Evolutionary conservation across 2,888 invertebrate genomes (phyloP), one percentile per base, ranked within the genome.

Genomic region (Panopea generosa): DNA sequence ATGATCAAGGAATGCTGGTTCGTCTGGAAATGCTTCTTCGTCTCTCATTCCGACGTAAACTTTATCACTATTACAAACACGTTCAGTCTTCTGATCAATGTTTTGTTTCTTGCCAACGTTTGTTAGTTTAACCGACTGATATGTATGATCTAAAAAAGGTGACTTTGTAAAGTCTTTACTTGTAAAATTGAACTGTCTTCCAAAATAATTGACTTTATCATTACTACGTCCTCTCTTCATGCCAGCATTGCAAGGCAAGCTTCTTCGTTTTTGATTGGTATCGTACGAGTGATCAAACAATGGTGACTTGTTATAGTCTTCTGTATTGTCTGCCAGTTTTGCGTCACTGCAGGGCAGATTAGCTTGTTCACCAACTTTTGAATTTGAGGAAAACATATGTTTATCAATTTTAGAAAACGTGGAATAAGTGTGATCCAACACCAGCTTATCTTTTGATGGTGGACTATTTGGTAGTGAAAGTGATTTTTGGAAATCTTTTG

Each of bases 91-190:
- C 16, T n/a, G 6, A 18, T 16, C 45, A 16, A 45, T 45, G 16
- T 18, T 45, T 20, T 45, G 45, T 45, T n/a, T 16, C 16, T 45
- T 45, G 6, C 45, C 45, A 4, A 29, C 14, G 6, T 33, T 62
- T 45, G 55, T 55, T 11, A 56, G 26, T 26, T 60, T 50, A 20
- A 74, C 67, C 9, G 75, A 69, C 40, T 80, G 76, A 59, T 80
- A 80, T 43, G 69, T 66, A 47, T 80, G 76, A 59, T 80, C 80
- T 2, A 80, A 50, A 43, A 80, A 80, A 40, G 80, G 80, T 2
- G 80, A 80, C 43, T 80, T 76, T 27, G 56, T 69, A 43, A 77
- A 77, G 49, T 68, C 67, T 57, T 60, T 27, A n/a, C 69, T 50
- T 47, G 60, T 67, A 3, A 66, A 47, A 40, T 26, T 62, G 16